Evolutionary conservation across 2,113 vertebrate genomes (phyloP), one percentile per base, ranked within the genome.

Genomic region (Lampris incognitus): DNA sequence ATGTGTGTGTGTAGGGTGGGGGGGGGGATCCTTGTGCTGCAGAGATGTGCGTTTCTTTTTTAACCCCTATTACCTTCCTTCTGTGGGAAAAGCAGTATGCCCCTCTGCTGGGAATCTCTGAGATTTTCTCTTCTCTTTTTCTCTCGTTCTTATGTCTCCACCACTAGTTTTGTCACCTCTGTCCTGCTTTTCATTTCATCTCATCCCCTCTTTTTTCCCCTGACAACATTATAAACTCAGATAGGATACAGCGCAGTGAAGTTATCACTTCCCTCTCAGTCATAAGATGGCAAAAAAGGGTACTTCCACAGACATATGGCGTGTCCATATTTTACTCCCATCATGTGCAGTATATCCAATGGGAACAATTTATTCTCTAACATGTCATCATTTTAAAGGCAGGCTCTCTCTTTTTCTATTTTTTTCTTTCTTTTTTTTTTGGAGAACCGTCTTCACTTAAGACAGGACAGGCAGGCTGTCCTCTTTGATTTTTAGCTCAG

Each of bases 251-350:
- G 74, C 81, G 79, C 78, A 48, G 64, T 85, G 82, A 87, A 91
- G 81, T 75, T 78, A 81, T 75, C 62, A 85, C 66, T 73, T 85
- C 79, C 85, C 91, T 71, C 62, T 86, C 84, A 70, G 86, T 83
- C 70, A 73, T 24, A 24, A 24, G 24, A 24, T 89, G 90, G 90
- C 87, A 88, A 88, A 88, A 92, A 94, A 91, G 91, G 90, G 93
- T 93, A 87, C 83, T 88, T 85, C 92, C 89, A 85, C 75, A 72
- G 89, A 86, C 90, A 50, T 66, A 37, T 88, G 89, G 86, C 86
- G 89, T 91, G 89, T 91, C 87, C 86, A 83, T 91, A 86, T 90
- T 82, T 72, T 79, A 10, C 64, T 70, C 59, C 62, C 44, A 81
- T 91, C 87, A 92, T 92, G 78, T 24, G 24, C 24, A 24, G 24